Evolutionary conservation across 2,888 invertebrate species (phyloP).

Genomic region (Stratiomys singularior): DNA sequence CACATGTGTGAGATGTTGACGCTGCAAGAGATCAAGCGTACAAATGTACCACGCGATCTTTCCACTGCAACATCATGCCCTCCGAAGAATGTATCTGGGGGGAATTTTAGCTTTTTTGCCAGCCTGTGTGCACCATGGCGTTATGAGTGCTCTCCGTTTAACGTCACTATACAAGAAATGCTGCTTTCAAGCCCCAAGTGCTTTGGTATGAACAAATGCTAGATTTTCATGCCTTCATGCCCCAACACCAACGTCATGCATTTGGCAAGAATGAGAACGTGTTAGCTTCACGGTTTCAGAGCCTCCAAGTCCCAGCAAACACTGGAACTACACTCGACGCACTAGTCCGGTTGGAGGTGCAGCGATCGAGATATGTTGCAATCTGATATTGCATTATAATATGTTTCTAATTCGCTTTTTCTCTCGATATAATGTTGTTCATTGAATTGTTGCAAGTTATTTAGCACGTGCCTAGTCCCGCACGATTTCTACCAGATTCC

Average conservation of each 20-base stretch:
- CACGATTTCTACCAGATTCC: slow-evolving; percentile 12
- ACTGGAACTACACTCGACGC: background rate
- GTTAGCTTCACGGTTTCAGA: background rate
- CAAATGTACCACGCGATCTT: slow-evolving; percentile 37
- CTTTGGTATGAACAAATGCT: slow-evolving; percentile 17
- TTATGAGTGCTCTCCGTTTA: slow-evolving; percentile 6
- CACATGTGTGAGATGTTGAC: background rate
- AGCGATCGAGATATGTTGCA: slow-evolving; percentile 29
- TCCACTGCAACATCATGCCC: background rate
- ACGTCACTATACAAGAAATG: slow-evolving; percentile 4
- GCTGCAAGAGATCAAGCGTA: slow-evolving; percentile 22
- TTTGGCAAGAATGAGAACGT: slow-evolving; percentile 7
- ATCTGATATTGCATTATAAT: slow-evolving; percentile 40
- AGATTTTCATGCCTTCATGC: slow-evolving; percentile 36
- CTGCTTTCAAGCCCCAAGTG: background rate
- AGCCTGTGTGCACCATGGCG: background rate
- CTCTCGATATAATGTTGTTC: slow-evolving; percentile 6
- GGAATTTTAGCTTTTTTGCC: slow-evolving; percentile 31
- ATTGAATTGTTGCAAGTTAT: slow-evolving; percentile 13
- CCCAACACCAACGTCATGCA: slow-evolving; percentile 6
- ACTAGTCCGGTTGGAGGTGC: background rate
- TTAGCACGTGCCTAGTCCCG: slow-evolving; percentile 34
- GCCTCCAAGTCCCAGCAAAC: background rate
- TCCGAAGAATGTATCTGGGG: slow-evolving; percentile 32
- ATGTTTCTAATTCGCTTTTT: slow-evolving; percentile 41